Conservation (phyloP, 2,888 invertebrate species). For the Matsumyia berberina region DNA sequence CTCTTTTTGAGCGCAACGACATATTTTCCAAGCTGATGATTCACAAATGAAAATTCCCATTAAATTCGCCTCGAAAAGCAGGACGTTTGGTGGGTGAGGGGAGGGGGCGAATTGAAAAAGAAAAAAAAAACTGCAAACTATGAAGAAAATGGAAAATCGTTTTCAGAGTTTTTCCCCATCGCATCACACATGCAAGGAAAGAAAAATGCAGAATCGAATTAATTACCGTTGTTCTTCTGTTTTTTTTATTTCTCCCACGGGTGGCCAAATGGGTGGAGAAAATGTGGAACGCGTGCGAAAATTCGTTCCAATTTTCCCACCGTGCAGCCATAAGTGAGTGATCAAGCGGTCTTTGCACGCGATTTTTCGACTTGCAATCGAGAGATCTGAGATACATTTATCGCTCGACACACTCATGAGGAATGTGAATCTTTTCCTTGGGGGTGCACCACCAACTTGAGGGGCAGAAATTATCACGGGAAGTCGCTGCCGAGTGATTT, state of each 20-base stretch:
- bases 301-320: slow-evolving; percentile 53
- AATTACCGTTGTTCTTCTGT: slow-evolving; percentile 45
- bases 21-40: slow-evolving; percentile 59
- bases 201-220: slow-evolving; percentile 57
- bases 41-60: slow-evolving; percentile 63
- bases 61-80: slow-evolving; percentile 34
- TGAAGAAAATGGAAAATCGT: slow-evolving; percentile 54
- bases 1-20: slow-evolving; percentile 47
- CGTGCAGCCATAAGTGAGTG: slow-evolving; percentile 48
- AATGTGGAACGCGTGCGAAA: slow-evolving; percentile 66
- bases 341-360: slow-evolving; percentile 63
- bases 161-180: slow-evolving; percentile 40
- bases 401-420: slow-evolving; percentile 18
- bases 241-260: slow-evolving; percentile 61
- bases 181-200: slow-evolving; percentile 24
- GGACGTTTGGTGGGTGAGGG: not conserved
- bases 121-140: slow-evolving; percentile 37
- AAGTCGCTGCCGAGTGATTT: slow-evolving; percentile 59
- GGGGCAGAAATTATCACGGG: slow-evolving; percentile 58
- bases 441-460: slow-evolving; percentile 4
- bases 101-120: not conserved
- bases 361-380: slow-evolving; percentile 55
- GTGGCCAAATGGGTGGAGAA: slow-evolving; percentile 12
- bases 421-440: slow-evolving; percentile 40
- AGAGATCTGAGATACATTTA: slow-evolving; percentile 45